Percentiles rank a stretch among this genome's conserved stretches.
phyloP scores from a whole-genome alignment of 2,113 vertebrate genomes.

The Mus spicilegus region DNA sequence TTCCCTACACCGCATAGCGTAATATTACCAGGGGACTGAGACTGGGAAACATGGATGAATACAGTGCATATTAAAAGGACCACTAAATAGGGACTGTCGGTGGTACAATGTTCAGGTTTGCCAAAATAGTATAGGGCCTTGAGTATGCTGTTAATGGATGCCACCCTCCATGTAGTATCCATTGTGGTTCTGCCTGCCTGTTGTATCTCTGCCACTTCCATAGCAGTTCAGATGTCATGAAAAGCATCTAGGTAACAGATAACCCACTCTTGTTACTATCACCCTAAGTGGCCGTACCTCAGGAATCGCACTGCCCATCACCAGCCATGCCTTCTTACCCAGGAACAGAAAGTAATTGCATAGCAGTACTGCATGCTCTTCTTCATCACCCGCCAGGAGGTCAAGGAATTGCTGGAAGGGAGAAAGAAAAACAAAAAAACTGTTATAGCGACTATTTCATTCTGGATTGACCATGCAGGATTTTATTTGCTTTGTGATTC shows the following conservation, averaged over 20 bases:
- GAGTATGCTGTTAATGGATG: neutral
- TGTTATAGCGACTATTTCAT: neutral
- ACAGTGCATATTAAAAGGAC: neutral
- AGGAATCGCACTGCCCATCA: conserved; percentile 94
- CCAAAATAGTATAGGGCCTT: neutral
- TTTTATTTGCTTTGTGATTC: neutral
- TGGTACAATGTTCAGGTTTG: neutral
- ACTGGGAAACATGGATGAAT: neutral
- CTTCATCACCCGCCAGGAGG: conserved; percentile 96
- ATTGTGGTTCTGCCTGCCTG: neutral
- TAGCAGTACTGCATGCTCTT: conserved; percentile 95
- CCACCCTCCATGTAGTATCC: neutral
- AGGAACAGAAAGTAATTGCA: conserved; percentile 97
- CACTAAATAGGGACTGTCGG: neutral
- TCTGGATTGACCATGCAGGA: neutral
- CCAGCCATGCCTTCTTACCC: conserved; percentile 95
- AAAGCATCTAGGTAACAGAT: neutral
- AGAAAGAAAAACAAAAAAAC: neutral
- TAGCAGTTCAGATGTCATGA: neutral
- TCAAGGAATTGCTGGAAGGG: conserved; percentile 94
- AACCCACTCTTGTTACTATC: neutral
- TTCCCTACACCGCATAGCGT: neutral
- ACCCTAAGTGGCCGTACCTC: conserved; percentile 88
- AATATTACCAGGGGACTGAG: neutral
- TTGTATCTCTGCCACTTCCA: neutral